phyloP scores from a whole-genome alignment of 2,888 invertebrate species.

The Scelioninae gen. 2 region DNA sequence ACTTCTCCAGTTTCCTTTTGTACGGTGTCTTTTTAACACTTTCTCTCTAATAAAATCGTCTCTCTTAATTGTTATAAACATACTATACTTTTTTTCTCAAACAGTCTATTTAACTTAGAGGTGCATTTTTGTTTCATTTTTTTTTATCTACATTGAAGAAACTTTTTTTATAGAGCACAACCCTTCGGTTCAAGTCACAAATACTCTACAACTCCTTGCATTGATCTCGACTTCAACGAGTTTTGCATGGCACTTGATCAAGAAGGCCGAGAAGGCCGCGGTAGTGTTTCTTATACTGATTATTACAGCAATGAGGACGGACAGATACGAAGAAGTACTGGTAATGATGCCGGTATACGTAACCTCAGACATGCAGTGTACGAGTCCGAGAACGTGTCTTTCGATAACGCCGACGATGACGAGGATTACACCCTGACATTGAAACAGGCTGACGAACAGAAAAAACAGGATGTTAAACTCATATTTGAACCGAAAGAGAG shows the following conservation, averaged over 20 bases:
- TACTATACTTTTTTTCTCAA: slow-evolving; percentile 47
- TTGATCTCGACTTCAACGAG: slow-evolving; percentile 77
- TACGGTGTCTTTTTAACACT: too few species aligned
- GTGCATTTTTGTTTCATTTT: slow-evolving; percentile 15
- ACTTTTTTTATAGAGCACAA: slow-evolving; percentile 64
- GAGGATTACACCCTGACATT: slow-evolving; percentile 73
- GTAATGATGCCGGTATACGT: slow-evolving; percentile 60
- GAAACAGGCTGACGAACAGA: slow-evolving; percentile 71
- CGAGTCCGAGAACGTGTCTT: slow-evolving; percentile 61
- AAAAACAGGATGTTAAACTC: slow-evolving; percentile 71
- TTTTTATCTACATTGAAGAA: slow-evolving; percentile 50
- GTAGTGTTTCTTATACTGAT: slow-evolving; percentile 74
- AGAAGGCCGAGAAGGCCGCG: slow-evolving; percentile 67
- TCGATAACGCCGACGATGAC: slow-evolving; percentile 70
- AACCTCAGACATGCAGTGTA: slow-evolving; percentile 59
- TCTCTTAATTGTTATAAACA: too few species aligned
- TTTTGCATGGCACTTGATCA: slow-evolving; percentile 72
- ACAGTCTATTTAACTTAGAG: slow-evolving; percentile 34
- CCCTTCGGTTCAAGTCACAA: slow-evolving; percentile 75
- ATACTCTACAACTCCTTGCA: slow-evolving; percentile 77
- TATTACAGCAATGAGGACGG: slow-evolving; percentile 74
- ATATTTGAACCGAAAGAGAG: slow-evolving; percentile 70
- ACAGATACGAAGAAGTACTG: slow-evolving; percentile 68
- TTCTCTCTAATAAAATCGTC: too few species aligned
- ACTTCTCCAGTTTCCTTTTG: too few species aligned